A percentile compares a stretch with the other conserved stretches of the same genome.
Conservation (phyloP, 2,888 invertebrate species). For the Hypercompe scribonia region DNA sequence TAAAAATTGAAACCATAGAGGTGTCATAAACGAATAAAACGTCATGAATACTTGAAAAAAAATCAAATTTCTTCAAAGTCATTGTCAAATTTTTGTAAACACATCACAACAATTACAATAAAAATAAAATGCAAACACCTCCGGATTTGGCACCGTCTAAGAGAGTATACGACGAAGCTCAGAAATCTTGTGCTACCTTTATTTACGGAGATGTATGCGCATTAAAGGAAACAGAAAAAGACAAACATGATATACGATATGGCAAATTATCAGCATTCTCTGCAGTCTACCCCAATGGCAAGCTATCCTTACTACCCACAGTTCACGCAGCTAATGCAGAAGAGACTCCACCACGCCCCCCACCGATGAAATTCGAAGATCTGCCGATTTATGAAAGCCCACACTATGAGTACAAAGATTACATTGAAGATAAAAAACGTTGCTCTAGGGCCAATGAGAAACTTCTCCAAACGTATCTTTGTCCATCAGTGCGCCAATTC, state of each 20-base stretch:
- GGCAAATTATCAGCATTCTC: slow-evolving; percentile 55
- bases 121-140: slow-evolving; percentile 21
- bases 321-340: slow-evolving; percentile 60
- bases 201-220: slow-evolving; percentile 59
- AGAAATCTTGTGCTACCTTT: not conserved
- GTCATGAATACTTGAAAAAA: slow-evolving; percentile 15
- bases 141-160: slow-evolving; percentile 2
- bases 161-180: not conserved
- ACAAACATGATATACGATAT: slow-evolving; percentile 58
- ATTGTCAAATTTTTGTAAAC: slow-evolving; percentile 55
- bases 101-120: slow-evolving; percentile 23
- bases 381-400: slow-evolving; percentile 69
- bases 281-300: slow-evolving; percentile 48
- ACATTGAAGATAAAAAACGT: slow-evolving; percentile 49
- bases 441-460: slow-evolving; percentile 61
- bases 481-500: slow-evolving; percentile 59
- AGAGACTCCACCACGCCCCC: slow-evolving; percentile 56
- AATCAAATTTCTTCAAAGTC: slow-evolving; percentile 23
- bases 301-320: slow-evolving; percentile 52
- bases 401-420: slow-evolving; percentile 68
- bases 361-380: slow-evolving; percentile 71
- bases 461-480: slow-evolving; percentile 58
- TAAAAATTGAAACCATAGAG: not conserved
- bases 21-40: not conserved
- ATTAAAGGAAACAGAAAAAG: slow-evolving; percentile 66